Base-by-base conservation (phyloP, 2,797 vertebrate species). In the Meda fulgida region DNA sequence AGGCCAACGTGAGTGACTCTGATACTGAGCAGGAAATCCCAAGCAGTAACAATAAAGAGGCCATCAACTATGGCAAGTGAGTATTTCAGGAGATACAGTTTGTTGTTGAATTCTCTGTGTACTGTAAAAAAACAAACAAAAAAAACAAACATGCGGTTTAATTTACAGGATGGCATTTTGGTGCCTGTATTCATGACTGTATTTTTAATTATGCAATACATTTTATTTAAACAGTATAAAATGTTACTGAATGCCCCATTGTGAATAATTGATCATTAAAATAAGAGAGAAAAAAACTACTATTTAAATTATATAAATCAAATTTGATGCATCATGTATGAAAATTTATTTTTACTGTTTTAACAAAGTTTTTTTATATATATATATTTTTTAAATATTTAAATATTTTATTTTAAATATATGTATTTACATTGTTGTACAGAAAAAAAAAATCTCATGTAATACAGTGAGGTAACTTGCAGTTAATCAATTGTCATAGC, bases 1-100 rank as follows among this genome's bases (percentile, higher is more conserved):
- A 88, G 10, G 84, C 94, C 0, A 88, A 93, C 55, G 81, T 94
- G 86, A 96, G 97, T 88, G 97, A 97, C 23, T 95, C 92, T 3
- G 96, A 96, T n/a, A 95, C 95, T 0, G 95, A 96, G 71, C 92
- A 58, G 0, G 95, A 95, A 80, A 84, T 89, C 51, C 91, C 94
- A 80, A 96, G 92, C 90, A 94, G 93, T 91, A 91, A 90, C 43
- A 93, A 93, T 23, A 92, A 89, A 85, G 92, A 94, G 43, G 93
- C 94, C 53, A 92, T 95, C 87, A 94, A 95, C 87, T 93, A 95
- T 86, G 92, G 94, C 26, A 95, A 94, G 95, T 95, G 19, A 18
- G 84, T 36, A 63, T 6, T 67, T 18, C 43, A n/a, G 43, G 11
- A 67, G 43, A 80, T 9, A 66, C 5, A 7, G 18, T 58, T 75